A percentile compares a stretch with the other conserved stretches of the same genome.
Evolutionary conservation across 2,113 vertebrate genomes (phyloP).

Genomic region (Xenus cinereus): DNA sequence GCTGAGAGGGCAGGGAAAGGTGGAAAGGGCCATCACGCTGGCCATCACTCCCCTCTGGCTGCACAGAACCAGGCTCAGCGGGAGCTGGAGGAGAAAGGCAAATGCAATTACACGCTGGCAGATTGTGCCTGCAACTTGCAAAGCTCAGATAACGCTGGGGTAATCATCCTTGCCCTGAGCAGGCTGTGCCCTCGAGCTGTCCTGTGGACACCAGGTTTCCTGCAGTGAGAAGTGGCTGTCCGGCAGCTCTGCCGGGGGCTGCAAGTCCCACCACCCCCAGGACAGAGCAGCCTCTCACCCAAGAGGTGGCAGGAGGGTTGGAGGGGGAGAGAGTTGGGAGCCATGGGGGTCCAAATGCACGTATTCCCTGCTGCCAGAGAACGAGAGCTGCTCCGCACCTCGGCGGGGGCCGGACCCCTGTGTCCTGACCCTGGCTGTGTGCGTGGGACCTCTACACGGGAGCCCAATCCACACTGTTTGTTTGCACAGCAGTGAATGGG

Average conservation of each 20-base stretch:
- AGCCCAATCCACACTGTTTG: not conserved
- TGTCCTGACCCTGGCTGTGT: not conserved
- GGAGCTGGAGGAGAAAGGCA: not conserved
- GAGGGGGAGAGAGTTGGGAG: not conserved
- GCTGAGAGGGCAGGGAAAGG: not conserved
- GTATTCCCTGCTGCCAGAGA: not conserved
- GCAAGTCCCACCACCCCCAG: not conserved
- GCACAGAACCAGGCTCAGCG: rapidly evolving
- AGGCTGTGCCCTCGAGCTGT: not conserved
- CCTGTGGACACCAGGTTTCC: not conserved
- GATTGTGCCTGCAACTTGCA: not conserved
- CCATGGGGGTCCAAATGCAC: rapidly evolving
- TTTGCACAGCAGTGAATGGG: not conserved
- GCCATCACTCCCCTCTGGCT: rapidly evolving
- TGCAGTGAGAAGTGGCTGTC: not conserved
- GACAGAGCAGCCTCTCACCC: not conserved
- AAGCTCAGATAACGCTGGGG: not conserved
- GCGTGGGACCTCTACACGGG: not conserved
- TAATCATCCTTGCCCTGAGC: not conserved
- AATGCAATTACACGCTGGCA: not conserved
- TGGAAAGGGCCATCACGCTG: not conserved
- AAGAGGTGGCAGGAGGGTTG: not conserved
- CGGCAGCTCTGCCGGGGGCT: not conserved
- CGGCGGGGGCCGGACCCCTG: rapidly evolving
- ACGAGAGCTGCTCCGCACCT: not conserved